Base-by-base conservation (phyloP, 2,113 vertebrate genomes). In the Sminthopsis crassicaudata region DNA sequence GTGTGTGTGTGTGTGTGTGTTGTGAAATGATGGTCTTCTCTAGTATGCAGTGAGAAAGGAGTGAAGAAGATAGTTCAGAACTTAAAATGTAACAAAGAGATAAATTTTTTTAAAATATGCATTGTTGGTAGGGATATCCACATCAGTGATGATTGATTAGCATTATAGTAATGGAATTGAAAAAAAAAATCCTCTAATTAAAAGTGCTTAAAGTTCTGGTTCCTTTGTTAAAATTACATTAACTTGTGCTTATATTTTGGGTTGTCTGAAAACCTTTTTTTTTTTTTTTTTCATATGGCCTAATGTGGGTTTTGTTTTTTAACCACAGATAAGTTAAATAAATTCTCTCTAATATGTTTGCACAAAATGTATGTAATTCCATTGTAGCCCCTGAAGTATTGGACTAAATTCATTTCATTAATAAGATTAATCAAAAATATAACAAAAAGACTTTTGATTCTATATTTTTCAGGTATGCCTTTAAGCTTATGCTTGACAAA, bases 401-500 rank as follows among this genome's bases (percentile, higher is more conserved):
- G 1, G 94, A 91, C 50, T 96, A 95, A 84, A 76, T 96, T 8
- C 22, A n/a, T 94, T 92, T 94, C 8, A 89, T 90, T 55, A 90
- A 26, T 92, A 48, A 94, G 42, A 14, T 55, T 92, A 46, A 91
- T 94, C 52, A n/a, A 51, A 94, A 96, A 16, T 53, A 90, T 90
- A n/a, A n/a, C 93, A 53, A 93, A 53, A 96, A 96, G 92, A 92
- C 94, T n/a, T 94, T 93, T 90, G 19, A 14, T 91, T 97, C 2
- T 96, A n/a, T 90, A 42, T 96, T 94, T 97, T 97, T 94, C 97
- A 99, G 99, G 97, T 99, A 99, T 93, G 99, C 99, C 95, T 99
- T 99, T 95, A 99, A 99, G 97, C 98, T 99, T 42, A 99, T 99
- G 99, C 98, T 99, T 98, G 99, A 99, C 98, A 99, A 99, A 98